Conservation (phyloP, 2,888 invertebrate species). For the Drosophila neoperkinsi region DNA sequence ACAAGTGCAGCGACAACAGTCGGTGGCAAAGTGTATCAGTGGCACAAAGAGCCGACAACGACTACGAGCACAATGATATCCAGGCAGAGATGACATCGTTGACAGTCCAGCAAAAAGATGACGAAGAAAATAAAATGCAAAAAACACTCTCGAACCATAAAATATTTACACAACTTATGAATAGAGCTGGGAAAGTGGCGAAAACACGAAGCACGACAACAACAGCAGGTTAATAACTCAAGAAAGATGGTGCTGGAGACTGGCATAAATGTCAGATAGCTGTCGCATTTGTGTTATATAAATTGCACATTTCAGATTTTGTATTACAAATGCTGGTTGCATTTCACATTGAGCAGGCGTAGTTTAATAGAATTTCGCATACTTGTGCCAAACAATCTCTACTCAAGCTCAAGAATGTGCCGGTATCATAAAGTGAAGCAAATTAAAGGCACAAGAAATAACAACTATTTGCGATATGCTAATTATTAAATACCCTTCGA, state of each 20-base stretch:
- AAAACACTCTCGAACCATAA: conserved; percentile 5
- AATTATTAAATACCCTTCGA: not conserved
- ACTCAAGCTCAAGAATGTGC: conserved; percentile 38
- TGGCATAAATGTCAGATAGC: conserved; percentile 37
- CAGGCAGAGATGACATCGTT: conserved; percentile 41
- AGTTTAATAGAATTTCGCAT: conserved; percentile 5
- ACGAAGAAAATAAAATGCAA: conserved; percentile 2
- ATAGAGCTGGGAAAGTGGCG: conserved; percentile 33
- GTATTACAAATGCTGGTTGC: not conserved
- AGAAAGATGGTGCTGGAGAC: conserved; percentile 3
- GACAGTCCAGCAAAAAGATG: conserved; percentile 37
- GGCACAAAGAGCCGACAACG: conserved; percentile 57
- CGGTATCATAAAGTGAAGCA: conserved; percentile 27
- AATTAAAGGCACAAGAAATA: not conserved
- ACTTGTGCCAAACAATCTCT: conserved; percentile 8
- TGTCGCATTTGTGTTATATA: conserved; percentile 33
- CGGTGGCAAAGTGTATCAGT: conserved; percentile 59
- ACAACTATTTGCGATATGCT: not conserved
- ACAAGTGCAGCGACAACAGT: conserved; percentile 13
- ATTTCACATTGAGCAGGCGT: not conserved
- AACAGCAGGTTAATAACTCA: conserved; percentile 19
- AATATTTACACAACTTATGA: conserved; percentile 51
- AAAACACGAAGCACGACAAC: conserved; percentile 17
- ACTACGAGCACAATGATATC: conserved; percentile 43
- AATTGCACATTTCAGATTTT: conserved; percentile 20